Evolutionary conservation across 2,888 invertebrate genomes (phyloP), one percentile per base, ranked within the genome.

Genomic region (Sylvicola fuscatus): DNA sequence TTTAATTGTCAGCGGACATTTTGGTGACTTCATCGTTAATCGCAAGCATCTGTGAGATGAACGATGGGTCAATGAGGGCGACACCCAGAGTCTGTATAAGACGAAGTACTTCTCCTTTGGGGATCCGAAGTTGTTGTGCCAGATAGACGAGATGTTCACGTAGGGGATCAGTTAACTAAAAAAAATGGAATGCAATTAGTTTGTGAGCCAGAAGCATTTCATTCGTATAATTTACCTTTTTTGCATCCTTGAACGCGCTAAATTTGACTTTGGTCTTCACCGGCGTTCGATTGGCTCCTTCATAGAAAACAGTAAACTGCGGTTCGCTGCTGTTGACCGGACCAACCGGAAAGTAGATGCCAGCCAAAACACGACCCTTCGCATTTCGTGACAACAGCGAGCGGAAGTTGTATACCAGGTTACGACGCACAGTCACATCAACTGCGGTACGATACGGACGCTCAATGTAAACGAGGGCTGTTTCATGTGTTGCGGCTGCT

Each of bases 381-480:
- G 75, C 76, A 56, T 86, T 80, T 36, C 89, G 70, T 4, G 81
- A 71, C 36, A 89, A 61, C 34, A 87, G 65, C 52, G 81, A 82
- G 65, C 63, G 70, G 53, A 79, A 72, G 49, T 81, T 79, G 64
- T 87, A 89, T 14, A 82, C 78, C 47, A 89, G 60, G 56, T 89
- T 89, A 46, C 90, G 71, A 48, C 89, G 74, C 53, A 90, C 89
- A 0, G 89, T 84, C 17, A 89, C 81, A 52, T 76, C 77, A 36
- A 89, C 69, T 33, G 83, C 80, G 35, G 79, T 76, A 43, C 78
- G 62, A 53, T 82, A 87, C 4, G 83, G 75, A 50, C 72, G 70
- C 35, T 75, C 76, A 38, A 81, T 70, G 52, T 83, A 89, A 43
- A 90, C 70, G 35, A 89, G 62, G 27, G 79, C 80, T 44, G 70